These are phyloP conservation scores for Terebella lapidaria DNA, from an alignment of 2,888 invertebrate species.

Conservation along the genomic window DNA sequence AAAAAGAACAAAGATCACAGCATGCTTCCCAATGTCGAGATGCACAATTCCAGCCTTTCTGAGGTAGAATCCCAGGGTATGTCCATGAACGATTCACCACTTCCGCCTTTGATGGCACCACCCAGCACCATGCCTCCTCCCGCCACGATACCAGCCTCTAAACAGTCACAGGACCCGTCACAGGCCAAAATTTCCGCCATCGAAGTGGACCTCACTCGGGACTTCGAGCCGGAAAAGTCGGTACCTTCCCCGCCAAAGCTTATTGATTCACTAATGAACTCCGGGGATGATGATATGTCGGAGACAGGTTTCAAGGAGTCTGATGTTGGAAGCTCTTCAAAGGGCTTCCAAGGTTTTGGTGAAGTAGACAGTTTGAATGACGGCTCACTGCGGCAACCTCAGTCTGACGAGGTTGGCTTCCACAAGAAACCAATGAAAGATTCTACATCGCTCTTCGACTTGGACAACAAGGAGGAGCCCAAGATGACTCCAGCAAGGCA, in stretches of 20 bases:
- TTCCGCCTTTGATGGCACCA: neutral
- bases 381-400: neutral
- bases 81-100: neutral
- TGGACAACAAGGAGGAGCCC: neutral
- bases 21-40: neutral
- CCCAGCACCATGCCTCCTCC: neutral
- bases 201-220: no score
- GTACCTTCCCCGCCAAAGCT: neutral
- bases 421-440: neutral
- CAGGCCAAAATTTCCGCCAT: no score
- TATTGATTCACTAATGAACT: neutral
- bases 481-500: neutral
- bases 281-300: neutral
- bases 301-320: neutral
- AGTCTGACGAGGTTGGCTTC: neutral
- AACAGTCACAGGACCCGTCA: no score
- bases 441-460: neutral
- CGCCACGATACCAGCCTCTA: no score
- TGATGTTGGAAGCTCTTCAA: no score
- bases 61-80: neutral
- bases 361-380: neutral
- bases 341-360: neutral
- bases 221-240: no score
- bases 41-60: neutral
- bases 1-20: slow-evolving; percentile 18